These are phyloP conservation scores for Sinodicranocentrus sp. DNA, from an alignment of 2,888 invertebrate genomes.

Conservation along the genomic window DNA sequence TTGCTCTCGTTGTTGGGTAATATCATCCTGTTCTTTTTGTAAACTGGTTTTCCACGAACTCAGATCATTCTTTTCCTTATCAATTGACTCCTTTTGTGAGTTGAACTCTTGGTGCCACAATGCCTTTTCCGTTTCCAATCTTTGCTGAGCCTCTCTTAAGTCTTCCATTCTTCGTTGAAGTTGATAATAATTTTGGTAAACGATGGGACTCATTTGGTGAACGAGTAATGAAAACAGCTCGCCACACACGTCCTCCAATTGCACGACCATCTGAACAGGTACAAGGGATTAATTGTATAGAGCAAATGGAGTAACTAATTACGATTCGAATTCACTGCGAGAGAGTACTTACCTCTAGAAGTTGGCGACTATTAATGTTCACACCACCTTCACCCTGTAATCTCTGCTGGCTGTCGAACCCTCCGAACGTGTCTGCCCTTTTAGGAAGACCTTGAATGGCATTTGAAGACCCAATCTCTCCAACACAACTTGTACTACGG, in stretches of 20 bases:
- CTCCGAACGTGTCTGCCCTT: slow-evolving; percentile 97
- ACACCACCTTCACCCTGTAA: slow-evolving; percentile 16
- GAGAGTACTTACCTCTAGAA: slow-evolving; percentile 28
- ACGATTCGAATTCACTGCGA: too few relatives aligned
- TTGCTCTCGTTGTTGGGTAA: slow-evolving; percentile 94
- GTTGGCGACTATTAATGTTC: slow-evolving; percentile 38
- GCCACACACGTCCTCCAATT: slow-evolving; percentile 75
- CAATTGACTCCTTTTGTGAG: slow-evolving; percentile 72
- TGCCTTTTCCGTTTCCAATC: slow-evolving; percentile 76
- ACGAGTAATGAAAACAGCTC: slow-evolving; percentile 76
- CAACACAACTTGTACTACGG: slow-evolving; percentile 94
- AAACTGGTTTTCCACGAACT: slow-evolving; percentile 81
- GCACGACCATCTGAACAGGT: slow-evolving; percentile 75
- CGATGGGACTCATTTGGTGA: slow-evolving; percentile 74
- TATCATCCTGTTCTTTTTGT: slow-evolving; percentile 89
- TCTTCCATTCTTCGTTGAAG: slow-evolving; percentile 76
- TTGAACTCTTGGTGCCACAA: slow-evolving; percentile 73
- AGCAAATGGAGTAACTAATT: too few relatives aligned
- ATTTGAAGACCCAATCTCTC: slow-evolving; percentile 93
- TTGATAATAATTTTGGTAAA: slow-evolving; percentile 74
- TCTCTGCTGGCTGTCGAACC: slow-evolving; percentile 85
- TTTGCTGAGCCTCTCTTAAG: slow-evolving; percentile 75
- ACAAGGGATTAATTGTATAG: too few relatives aligned
- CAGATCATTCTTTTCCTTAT: slow-evolving; percentile 71
- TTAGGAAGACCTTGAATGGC: slow-evolving; percentile 92